phyloP scores from a whole-genome alignment of 1,140 invertebrate genomes.

The Drosophila santomea region DNA sequence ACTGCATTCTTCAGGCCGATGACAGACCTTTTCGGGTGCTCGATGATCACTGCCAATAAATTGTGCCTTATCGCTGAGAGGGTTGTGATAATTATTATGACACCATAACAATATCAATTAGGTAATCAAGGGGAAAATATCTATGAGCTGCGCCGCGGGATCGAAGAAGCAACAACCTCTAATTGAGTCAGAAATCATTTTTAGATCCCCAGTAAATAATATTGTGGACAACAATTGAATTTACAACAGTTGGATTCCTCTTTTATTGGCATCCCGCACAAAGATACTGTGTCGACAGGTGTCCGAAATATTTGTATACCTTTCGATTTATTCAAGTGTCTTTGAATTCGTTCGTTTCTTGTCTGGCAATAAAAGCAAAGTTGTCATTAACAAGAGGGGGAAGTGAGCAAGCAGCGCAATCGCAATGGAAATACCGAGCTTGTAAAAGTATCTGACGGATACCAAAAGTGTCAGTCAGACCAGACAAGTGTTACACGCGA shows the following conservation, averaged over 20 bases:
- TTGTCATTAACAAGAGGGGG: conserved; percentile 60
- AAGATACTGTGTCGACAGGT: conserved; percentile 47
- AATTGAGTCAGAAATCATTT: conserved; percentile 45
- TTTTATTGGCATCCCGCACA: conserved; percentile 26
- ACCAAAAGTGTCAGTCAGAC: conserved; percentile 34
- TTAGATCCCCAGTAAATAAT: conserved; percentile 17
- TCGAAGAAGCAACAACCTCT: conserved; percentile 15
- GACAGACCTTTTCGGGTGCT: conserved; percentile 51
- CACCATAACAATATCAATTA: conserved; percentile 59
- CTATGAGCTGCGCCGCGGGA: conserved; percentile 29
- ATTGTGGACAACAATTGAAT: conserved; percentile 28
- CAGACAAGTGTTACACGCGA: conserved; percentile 45
- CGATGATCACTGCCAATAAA: conserved; percentile 51
- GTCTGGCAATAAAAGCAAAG: conserved; percentile 56
- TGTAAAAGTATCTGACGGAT: conserved; percentile 47
- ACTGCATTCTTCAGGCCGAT: conserved; percentile 34
- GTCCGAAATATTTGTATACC: conserved; percentile 31
- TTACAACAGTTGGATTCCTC: conserved; percentile 37
- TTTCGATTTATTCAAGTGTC: conserved; percentile 69
- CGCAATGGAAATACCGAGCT: conserved; percentile 41
- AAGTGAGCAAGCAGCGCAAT: conserved; percentile 22
- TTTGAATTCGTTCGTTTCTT: conserved; percentile 46
- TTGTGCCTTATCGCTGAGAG: conserved; percentile 48
- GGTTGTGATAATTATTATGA: conserved; percentile 48
- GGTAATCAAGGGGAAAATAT: conserved; percentile 59